Percentiles rank a stretch among this genome's conserved stretches.
phyloP scores from a whole-genome alignment of 2,797 vertebrate genomes.

The Morelia viridis region DNA sequence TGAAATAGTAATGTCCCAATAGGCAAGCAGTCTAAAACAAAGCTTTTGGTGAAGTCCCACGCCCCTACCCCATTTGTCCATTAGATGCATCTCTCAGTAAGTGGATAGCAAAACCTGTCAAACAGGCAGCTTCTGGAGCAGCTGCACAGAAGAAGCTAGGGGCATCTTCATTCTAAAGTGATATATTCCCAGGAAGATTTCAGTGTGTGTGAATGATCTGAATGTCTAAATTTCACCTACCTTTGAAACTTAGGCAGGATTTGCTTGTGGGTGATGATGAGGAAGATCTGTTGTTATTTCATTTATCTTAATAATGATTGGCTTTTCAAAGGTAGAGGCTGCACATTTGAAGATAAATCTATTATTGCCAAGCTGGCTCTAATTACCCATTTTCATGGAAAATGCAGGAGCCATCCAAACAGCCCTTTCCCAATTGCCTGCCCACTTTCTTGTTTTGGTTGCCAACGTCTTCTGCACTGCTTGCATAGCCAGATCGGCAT shows the following conservation, averaged over 20 bases:
- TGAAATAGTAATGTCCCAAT: no score
- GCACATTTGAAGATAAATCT: fast-evolving
- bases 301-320: no score
- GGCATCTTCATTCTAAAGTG: neutral
- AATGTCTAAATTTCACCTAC: neutral
- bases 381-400: neutral
- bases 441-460: slow-evolving; percentile 41
- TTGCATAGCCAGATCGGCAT: slow-evolving; percentile 43
- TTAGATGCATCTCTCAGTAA: no score
- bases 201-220: neutral
- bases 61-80: no score
- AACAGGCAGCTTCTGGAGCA: neutral
- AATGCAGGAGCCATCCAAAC: fast-evolving
- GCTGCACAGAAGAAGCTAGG: no score
- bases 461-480: slow-evolving; percentile 32
- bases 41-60: no score
- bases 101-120: neutral
- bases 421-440: slow-evolving; percentile 16
- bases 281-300: no score
- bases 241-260: neutral
- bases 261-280: no score
- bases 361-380: neutral
- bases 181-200: neutral
- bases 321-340: neutral
- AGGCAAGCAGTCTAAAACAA: no score